Conservation (phyloP, 2,797 vertebrate species). For the Onychomys arenicola region DNA sequence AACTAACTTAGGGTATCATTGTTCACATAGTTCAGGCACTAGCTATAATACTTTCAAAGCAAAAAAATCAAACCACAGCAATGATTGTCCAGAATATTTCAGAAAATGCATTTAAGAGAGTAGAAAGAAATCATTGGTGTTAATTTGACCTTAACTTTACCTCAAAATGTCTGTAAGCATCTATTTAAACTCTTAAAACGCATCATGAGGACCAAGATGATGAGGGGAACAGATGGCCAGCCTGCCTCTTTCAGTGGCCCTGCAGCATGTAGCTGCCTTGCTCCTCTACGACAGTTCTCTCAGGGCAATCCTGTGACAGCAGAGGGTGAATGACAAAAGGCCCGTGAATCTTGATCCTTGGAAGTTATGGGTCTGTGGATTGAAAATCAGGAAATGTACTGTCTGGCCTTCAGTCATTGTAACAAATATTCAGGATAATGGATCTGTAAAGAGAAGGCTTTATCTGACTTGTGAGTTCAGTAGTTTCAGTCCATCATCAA, state of each 20-base stretch:
- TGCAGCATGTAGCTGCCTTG: fast-evolving
- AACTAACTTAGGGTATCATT: conserved; percentile 73
- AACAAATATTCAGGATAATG: neutral
- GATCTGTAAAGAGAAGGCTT: neutral
- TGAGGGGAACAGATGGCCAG: neutral
- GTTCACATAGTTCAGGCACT: conserved; percentile 72
- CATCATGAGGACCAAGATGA: neutral
- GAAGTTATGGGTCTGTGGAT: neutral
- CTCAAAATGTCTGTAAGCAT: neutral
- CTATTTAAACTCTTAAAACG: neutral
- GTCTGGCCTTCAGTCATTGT: neutral
- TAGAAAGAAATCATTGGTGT: neutral
- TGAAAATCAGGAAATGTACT: neutral
- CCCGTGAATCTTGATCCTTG: neutral
- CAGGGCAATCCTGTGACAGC: neutral
- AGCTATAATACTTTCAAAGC: conserved; percentile 53
- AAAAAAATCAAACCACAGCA: conserved; percentile 17
- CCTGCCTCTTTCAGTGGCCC: neutral
- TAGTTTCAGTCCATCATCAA: too few species aligned
- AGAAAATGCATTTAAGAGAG: neutral
- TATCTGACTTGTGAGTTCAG: neutral
- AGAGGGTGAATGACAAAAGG: neutral
- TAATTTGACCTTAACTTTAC: neutral
- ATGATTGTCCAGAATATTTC: neutral
- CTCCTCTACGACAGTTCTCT: neutral